Base-by-base conservation (phyloP, 2,113 vertebrate species). In the mouse (Mus musculus) region DNA sequence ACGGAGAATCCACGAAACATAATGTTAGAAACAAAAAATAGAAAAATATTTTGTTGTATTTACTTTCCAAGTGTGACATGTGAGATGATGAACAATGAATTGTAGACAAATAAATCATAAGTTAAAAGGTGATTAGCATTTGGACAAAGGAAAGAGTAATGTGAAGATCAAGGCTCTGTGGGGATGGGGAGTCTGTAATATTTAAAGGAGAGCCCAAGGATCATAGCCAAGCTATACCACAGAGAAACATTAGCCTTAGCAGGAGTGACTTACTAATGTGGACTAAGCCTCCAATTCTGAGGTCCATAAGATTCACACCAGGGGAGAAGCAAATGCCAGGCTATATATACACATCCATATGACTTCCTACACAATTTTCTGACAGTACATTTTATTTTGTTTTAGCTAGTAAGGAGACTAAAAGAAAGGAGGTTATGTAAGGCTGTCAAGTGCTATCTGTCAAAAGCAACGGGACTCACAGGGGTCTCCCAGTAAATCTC, bases 191-290 rank as follows among this genome's bases (percentile, higher is more conserved):
- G 42, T 26, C 12, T 30, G 1, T 1, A 20, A 13, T 13, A 30
- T 56, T 82, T 69, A 65, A 84, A 88, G 6, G 20, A 16, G 20
- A 6, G 28, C 7, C 11, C 73, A 69, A 46, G 39, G 56, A 65
- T 84, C 24, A 7, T 19, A 92, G 63, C 4, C 11, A 73, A 33
- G 20, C 9, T 36, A 8, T n/a, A 59, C 14, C 14, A 8, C 19
- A 52, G 19, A 67, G 52, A 12, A 54, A 36, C 2, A 24, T 4
- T 26, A 88, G n/a, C 12, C 81, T 77, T 9, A 28, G 10, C 36
- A 42, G 33, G 17, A 20, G 39, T 2, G 0, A 1, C 14, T 20
- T 33, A 3, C 5, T 42, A 82, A 72, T 12, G 2, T 49, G 7
- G 10, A 39, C 42, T 26, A 61, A 87, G 36, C 0, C 22, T 13